Base-by-base conservation (phyloP, 2,888 invertebrate species). In the Agrotis clavis region DNA sequence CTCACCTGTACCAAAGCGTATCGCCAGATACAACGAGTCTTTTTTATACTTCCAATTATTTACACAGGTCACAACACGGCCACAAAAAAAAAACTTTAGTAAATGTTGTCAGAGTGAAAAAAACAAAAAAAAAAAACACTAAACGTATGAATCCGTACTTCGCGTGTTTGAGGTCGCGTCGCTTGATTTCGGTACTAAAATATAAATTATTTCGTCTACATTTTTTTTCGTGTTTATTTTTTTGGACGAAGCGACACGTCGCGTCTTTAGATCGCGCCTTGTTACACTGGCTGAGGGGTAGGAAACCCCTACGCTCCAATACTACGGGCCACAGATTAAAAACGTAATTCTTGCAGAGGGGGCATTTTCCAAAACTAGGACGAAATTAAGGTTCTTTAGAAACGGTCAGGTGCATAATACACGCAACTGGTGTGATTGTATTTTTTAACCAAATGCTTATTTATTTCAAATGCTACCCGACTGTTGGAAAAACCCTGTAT, bases 211-310 rank as follows among this genome's bases (percentile, higher is more conserved):
- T 85, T 83, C 79, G 84, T 82, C 89, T 92, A 93, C 92, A 94
- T 94, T 92, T 91, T 90, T 85, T 79, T 89, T 90, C 94, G 94
- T 93, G 90, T 92, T 93, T 91, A 88, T 92, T 87, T 89, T 89
- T 75, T 67, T 67, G 77, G 70, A 70, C 65, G 73, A 78, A 79
- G 70, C 83, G 80, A 77, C 80, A 84, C 89, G 89, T 87, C 77
- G 76, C 76, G 77, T 82, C 89, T 66, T 73, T 67, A 68, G 76
- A 83, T 86, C 90, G 90, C 90, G 86, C 89, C 88, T 86, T 86
- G 86, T 81, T 86, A 88, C 89, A 94, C 95, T 94, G 91, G 71
- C 88, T 84, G 92, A 90, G 93, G 94, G 94, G 94, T 92, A 88
- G 90, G 85, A 90, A 91, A 87, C 90, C 92, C 91, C 92, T 93